Evolutionary conservation across 2,113 vertebrate genomes (phyloP).

Genomic region (Mus spicilegus): DNA sequence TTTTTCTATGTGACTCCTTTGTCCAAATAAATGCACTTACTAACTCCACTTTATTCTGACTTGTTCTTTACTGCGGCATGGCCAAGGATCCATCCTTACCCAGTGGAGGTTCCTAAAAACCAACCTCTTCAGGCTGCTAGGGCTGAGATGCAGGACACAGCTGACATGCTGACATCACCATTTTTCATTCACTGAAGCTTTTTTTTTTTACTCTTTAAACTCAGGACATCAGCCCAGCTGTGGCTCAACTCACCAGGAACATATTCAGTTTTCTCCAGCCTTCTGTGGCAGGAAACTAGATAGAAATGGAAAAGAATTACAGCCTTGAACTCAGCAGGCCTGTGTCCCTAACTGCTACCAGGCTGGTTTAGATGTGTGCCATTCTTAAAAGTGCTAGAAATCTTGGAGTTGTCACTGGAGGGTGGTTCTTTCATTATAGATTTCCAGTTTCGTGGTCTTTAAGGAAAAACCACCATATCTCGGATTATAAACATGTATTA

Average conservation of each 20-base stretch:
- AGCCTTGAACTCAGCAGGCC: neutral
- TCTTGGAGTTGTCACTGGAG: neutral
- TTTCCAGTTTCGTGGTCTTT: conserved; percentile 18
- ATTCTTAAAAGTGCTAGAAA: neutral
- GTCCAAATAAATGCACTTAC: neutral
- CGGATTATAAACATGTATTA: neutral
- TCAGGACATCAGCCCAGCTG: neutral
- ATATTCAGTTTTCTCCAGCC: neutral
- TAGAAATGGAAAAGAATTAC: neutral
- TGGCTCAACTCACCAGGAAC: neutral
- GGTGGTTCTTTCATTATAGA: neutral
- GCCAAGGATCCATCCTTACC: neutral
- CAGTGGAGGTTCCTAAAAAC: neutral
- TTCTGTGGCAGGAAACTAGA: neutral
- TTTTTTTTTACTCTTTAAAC: neutral
- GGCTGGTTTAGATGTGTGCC: neutral
- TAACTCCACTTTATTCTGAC: neutral
- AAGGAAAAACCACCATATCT: conserved; percentile 2
- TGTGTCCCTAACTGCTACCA: neutral
- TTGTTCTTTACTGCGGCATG: neutral
- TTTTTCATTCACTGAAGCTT: neutral
- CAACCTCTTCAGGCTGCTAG: neutral
- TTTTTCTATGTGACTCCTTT: neutral
- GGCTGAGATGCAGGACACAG: too few relatives aligned
- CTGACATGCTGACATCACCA: neutral